A percentile compares a stretch with the other conserved stretches of the same genome.
phyloP scores from a whole-genome alignment of 2,113 vertebrate species.

The Nannospalax galili region DNA sequence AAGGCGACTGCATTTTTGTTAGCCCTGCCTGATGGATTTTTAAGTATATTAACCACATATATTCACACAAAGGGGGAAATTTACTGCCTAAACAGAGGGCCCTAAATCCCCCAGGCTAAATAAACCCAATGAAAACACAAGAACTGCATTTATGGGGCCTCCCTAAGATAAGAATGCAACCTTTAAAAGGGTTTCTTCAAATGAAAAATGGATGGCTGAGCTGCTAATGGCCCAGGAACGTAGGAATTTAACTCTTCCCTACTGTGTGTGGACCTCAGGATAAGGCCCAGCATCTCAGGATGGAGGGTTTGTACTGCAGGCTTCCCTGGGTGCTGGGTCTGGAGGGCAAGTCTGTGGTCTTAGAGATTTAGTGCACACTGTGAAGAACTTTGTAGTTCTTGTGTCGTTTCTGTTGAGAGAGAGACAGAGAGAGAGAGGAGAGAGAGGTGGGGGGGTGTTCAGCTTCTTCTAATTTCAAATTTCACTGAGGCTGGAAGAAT shows the following conservation, averaged over 20 bases:
- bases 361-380: not conserved
- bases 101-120: conserved; percentile 84
- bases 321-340: not conserved
- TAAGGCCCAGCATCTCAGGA: not conserved
- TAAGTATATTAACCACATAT: conserved; percentile 83
- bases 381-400: not conserved
- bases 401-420: not conserved
- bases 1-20: conserved; percentile 79
- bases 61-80: conserved; percentile 84
- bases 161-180: conserved; percentile 85
- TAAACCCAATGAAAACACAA: conserved; percentile 88
- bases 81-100: conserved; percentile 85
- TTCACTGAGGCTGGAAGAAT: not conserved
- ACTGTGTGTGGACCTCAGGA: not conserved
- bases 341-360: not conserved
- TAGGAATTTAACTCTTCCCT: conserved; percentile 81
- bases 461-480: not conserved
- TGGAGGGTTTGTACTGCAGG: not conserved
- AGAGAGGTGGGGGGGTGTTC: not conserved
- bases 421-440: not conserved
- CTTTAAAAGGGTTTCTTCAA: conserved; percentile 85
- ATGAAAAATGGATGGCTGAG: conserved; percentile 85
- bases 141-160: conserved; percentile 85
- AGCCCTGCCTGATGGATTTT: conserved; percentile 79
- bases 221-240: conserved; percentile 83